Evolutionary conservation across 2,113 vertebrate genomes (phyloP), one percentile per base, ranked within the genome.

Genomic region (Cygnus buccinator): DNA sequence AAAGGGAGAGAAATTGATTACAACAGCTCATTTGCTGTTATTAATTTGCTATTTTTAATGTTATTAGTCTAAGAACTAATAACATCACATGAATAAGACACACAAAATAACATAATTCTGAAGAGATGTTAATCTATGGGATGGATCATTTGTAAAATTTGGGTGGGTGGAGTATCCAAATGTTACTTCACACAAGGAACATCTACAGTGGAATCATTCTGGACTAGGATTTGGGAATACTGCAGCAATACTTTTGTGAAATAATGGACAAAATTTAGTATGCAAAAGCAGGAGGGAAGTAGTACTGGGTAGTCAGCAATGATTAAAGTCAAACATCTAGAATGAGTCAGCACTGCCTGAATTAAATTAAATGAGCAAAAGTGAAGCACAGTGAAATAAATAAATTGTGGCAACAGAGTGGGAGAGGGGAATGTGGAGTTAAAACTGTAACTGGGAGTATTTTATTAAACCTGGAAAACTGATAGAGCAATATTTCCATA

Each of bases 341-440:
- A 87, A 39, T 95, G 81, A 87, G 59, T 94, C 87, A 87, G 58
- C 50, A 18, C 35, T 61, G 16, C 62, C 57, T 44, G 21, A 91
- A 90, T 84, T 93, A 85, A 91, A 84, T 78, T 61, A 92, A 91
- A 87, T 76, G 80, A 93, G 48, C 54, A 90, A 84, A 95, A 94
- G 41, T 37, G 23, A 87, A 95, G 71, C 41, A 73, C 22, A 54
- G 58, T 57, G 35, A 89, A 95, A 87, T 75, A 79, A 87, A 75
- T 72, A 62, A 12, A 26, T 48, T 58, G 28, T 62, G 50, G 58
- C 94, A 39, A 62, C 14, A 54, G 15, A 48, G 14, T 33, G 3
- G 0, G 2, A 78, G 25, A 14, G 52, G 35, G 54, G 78, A 89
- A 82, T 22, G 11, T 68, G 19, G 31, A 73, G 75, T 73, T 91